Conservation (phyloP, 2,113 vertebrate species). For the Speoplatyrhinus poulsoni region DNA sequence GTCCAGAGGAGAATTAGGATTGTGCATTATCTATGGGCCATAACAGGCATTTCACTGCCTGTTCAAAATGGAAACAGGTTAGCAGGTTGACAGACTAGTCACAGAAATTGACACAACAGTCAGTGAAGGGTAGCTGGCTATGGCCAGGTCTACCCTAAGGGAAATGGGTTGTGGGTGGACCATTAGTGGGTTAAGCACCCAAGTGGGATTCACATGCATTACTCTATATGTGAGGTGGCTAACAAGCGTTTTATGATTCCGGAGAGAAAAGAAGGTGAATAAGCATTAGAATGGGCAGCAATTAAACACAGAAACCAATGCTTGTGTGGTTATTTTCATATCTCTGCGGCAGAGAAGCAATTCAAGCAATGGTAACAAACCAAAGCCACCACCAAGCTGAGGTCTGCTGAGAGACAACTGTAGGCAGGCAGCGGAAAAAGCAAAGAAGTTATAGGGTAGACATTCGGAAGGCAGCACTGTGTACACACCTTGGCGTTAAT, state of each 20-base stretch:
- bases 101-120: no score
- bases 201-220: background rate
- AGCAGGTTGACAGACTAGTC: background rate
- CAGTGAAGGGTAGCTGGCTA: no score
- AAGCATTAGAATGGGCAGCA: background rate
- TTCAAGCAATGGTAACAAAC: conserved; percentile 19
- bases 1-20: conserved; percentile 40
- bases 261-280: background rate
- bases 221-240: background rate
- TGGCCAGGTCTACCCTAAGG: no score
- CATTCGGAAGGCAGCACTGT: conserved; percentile 63
- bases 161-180: no score
- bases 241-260: background rate
- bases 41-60: background rate
- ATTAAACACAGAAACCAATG: background rate
- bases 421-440: conserved; percentile 44
- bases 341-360: background rate
- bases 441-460: conserved; percentile 49
- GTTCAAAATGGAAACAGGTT: conserved; percentile 35
- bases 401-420: background rate
- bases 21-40: conserved; percentile 46
- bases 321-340: no score
- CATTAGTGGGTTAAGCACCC: background rate
- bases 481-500: conserved; percentile 99
- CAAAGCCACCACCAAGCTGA: conserved; percentile 24